Percentiles rank a stretch among this genome's conserved stretches.
Evolutionary conservation across 2,797 vertebrate species (phyloP).

Genomic region (Sebastes wilsoni): DNA sequence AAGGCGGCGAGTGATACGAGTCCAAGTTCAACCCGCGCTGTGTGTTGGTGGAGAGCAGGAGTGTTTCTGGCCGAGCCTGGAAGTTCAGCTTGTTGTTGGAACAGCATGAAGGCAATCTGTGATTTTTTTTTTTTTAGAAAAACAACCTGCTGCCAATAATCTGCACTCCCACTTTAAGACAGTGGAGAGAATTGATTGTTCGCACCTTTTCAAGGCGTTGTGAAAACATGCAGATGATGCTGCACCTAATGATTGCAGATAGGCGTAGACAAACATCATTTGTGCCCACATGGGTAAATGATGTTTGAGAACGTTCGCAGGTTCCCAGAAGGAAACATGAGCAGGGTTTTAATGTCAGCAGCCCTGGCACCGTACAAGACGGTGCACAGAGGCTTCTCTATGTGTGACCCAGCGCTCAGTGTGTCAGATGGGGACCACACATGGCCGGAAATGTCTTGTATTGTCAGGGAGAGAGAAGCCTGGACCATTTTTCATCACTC

Average conservation of each 20-base stretch:
- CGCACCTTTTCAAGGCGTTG: slow-evolving; percentile 21
- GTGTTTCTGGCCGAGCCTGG: slow-evolving; percentile 26
- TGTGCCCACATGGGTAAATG: slow-evolving; percentile 25
- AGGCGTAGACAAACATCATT: slow-evolving; percentile 9
- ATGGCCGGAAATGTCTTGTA: neutral
- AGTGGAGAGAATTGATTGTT: slow-evolving; percentile 31
- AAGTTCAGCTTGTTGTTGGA: slow-evolving; percentile 39
- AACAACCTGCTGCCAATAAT: slow-evolving; percentile 31
- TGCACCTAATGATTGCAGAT: slow-evolving; percentile 24
- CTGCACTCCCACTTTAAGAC: slow-evolving; percentile 30
- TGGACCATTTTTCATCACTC: neutral
- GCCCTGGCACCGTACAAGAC: slow-evolving; percentile 32
- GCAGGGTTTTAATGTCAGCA: slow-evolving; percentile 53
- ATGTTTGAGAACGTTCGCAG: slow-evolving; percentile 31
- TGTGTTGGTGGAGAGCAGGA: slow-evolving; percentile 29
- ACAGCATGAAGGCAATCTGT: slow-evolving; percentile 36
- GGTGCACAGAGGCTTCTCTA: slow-evolving; percentile 45
- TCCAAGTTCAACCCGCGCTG: slow-evolving; percentile 32
- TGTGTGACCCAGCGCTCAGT: slow-evolving; percentile 24
- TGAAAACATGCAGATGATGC: slow-evolving; percentile 32
- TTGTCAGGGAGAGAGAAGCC: neutral
- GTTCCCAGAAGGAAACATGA: slow-evolving; percentile 52
- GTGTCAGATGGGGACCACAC: slow-evolving; percentile 15
- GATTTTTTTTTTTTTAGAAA: slow-evolving; percentile 8
- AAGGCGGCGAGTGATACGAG: slow-evolving; percentile 40